Percentiles rank a stretch among this genome's conserved stretches.
These are phyloP conservation scores for Peromyscus melanophrys DNA, from an alignment of 2,797 vertebrate genomes.

Conservation along the genomic window DNA sequence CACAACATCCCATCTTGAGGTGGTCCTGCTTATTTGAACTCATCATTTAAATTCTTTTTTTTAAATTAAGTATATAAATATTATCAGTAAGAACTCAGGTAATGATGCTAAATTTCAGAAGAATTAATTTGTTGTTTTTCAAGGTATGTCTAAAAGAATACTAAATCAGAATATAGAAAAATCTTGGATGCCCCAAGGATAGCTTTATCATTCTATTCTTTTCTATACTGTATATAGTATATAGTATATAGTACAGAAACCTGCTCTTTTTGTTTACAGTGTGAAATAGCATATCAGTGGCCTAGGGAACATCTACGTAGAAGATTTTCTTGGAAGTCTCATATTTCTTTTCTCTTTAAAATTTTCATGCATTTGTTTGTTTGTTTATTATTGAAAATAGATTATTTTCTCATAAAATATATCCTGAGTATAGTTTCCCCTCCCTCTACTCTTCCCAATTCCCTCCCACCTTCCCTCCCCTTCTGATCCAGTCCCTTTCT, in stretches of 20 bases:
- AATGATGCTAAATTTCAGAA: not conserved
- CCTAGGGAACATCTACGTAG: not conserved
- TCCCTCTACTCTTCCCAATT: not conserved
- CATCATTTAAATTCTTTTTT: not conserved
- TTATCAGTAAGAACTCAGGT: not conserved
- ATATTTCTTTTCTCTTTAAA: not conserved
- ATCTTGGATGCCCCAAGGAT: not conserved
- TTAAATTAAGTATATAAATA: not conserved
- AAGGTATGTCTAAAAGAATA: not conserved
- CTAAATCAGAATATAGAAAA: not conserved
- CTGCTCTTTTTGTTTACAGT: not conserved
- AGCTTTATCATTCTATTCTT: not conserved
- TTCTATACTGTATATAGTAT: not conserved
- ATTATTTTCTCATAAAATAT: not conserved
- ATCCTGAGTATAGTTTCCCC: not conserved
- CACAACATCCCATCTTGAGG: not conserved
- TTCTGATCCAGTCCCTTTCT: not conserved
- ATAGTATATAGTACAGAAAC: not conserved
- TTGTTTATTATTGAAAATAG: not conserved
- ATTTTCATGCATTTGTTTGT: not conserved
- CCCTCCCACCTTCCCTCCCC: not conserved
- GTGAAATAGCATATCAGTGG: not conserved
- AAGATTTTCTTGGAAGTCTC: not conserved
- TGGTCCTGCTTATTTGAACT: not conserved
- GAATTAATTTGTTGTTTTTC: not conserved